A percentile compares a stretch with the other conserved stretches of the same genome.
These are phyloP conservation scores for Koerneria pararmatus DNA, from an alignment of 2,888 invertebrate genomes.

Conservation along the genomic window DNA sequence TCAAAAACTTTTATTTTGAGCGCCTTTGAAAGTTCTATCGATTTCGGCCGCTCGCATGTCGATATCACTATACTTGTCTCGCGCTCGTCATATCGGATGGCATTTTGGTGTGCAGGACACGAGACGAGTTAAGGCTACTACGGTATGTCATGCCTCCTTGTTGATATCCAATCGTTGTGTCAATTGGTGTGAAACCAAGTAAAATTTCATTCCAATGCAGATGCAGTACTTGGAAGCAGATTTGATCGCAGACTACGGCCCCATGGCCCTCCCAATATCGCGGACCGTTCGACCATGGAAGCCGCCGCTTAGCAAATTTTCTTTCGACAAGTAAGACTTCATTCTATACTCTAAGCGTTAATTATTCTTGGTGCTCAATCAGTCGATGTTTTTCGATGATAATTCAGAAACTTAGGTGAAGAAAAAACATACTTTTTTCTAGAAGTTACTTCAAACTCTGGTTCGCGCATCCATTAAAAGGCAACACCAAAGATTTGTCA, in stretches of 20 bases:
- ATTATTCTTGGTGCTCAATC: too few species aligned
- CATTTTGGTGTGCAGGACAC: conserved; percentile 68
- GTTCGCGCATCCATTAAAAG: too few species aligned
- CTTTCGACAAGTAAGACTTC: not conserved
- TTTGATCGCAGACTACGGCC: conserved; percentile 1
- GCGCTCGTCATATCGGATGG: conserved; percentile 66
- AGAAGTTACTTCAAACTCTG: too few species aligned
- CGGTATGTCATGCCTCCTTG: not conserved
- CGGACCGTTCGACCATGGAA: not conserved
- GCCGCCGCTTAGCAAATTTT: not conserved
- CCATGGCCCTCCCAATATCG: not conserved
- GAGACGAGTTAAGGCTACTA: conserved; percentile 62
- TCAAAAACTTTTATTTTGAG: not conserved
- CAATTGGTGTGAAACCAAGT: not conserved
- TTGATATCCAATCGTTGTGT: not conserved
- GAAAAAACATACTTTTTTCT: too few species aligned
- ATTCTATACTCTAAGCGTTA: too few species aligned
- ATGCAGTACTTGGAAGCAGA: not conserved
- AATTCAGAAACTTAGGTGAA: too few species aligned
- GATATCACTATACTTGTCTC: conserved; percentile 73
- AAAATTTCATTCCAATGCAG: not conserved
- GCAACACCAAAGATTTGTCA: too few species aligned
- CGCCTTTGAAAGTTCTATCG: conserved; percentile 31
- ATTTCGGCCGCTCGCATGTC: conserved; percentile 64
- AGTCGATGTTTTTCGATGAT: too few species aligned